Evolutionary conservation across 2,888 invertebrate genomes (phyloP), one percentile per base, ranked within the genome.

Genomic region (Cancer borealis): DNA sequence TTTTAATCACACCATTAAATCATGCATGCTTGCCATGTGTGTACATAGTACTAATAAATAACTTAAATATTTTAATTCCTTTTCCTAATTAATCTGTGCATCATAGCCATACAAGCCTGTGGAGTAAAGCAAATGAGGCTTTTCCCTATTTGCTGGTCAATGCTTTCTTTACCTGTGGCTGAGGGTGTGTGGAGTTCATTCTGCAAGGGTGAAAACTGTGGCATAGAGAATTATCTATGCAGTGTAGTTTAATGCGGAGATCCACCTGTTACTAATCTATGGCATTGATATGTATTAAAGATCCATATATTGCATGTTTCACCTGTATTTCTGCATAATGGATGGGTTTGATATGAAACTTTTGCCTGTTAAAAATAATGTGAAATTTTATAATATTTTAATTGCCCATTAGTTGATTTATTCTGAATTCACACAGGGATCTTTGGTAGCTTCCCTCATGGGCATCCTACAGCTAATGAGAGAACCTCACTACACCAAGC

Each of bases 381-480:
- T 21, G 79, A 66, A 45, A 66, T 66, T 66, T 54, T 90, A 39
- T 66, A 79, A 54, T 21, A 47, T 45, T 79, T 26, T 91, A 17
- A 91, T 45, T 49, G 17, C 26, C 54, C 54, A 54, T 90, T 26
- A 73, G 66, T 45, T 54, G 21, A 91, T 10, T 54, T 39, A 60
- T 10, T 49, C n/a, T 92, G 93, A 79, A 88, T 94, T 88, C 46
- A 96, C 97, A 89, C 96, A 98, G 98, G 98, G 98, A 3, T 98
- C 98, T 96, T 97, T 99, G 96, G 98, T 99, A 17, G 98, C 98
- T 0, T 98, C 98, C 96, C 97, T 99, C 30, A 97, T 99, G 46
- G 98, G 98, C 0, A 97, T 98, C 88, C 97, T 99, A 96, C 98
- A 99, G 96, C 97, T 99, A 4, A 97, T 99, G 96, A 98, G 98